These are phyloP conservation scores for Triplophysa tibetana DNA, from an alignment of 2,113 vertebrate species.

Conservation along the genomic window DNA sequence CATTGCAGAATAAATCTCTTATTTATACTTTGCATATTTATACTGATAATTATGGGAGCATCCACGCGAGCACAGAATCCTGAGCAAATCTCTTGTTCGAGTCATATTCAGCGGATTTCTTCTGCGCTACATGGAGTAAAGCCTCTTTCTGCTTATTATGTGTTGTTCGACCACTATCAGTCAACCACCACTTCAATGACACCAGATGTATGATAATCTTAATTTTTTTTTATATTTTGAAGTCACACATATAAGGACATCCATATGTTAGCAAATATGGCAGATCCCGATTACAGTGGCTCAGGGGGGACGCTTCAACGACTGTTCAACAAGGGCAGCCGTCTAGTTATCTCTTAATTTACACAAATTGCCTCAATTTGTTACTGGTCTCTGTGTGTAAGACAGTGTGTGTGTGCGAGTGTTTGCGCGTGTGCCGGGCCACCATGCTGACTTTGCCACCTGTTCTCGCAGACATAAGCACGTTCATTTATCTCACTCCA, in stretches of 20 bases:
- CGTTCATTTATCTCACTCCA: constrained; percentile 76
- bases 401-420: constrained; percentile 34
- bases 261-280: constrained; percentile 59
- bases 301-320: constrained; percentile 42
- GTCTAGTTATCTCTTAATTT: constrained; percentile 52
- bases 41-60: too few species aligned
- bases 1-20: too few species aligned
- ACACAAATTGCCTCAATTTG: constrained; percentile 53
- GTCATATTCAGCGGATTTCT: too few species aligned
- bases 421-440: constrained; percentile 45
- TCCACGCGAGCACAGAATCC: too few species aligned
- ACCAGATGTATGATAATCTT: constrained; percentile 8
- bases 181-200: constrained; percentile 58
- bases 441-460: constrained; percentile 77
- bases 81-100: too few species aligned
- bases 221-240: background rate
- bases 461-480: constrained; percentile 76
- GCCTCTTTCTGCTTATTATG: too few species aligned
- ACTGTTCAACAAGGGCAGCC: constrained; percentile 63
- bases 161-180: background rate
- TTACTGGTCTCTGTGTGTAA: constrained; percentile 42
- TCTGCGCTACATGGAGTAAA: too few species aligned
- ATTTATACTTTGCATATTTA: too few species aligned
- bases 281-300: constrained; percentile 41
- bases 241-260: constrained; percentile 52